Base-by-base conservation (phyloP, 2,797 vertebrate species). In the Hoplostethus atlanticus region DNA sequence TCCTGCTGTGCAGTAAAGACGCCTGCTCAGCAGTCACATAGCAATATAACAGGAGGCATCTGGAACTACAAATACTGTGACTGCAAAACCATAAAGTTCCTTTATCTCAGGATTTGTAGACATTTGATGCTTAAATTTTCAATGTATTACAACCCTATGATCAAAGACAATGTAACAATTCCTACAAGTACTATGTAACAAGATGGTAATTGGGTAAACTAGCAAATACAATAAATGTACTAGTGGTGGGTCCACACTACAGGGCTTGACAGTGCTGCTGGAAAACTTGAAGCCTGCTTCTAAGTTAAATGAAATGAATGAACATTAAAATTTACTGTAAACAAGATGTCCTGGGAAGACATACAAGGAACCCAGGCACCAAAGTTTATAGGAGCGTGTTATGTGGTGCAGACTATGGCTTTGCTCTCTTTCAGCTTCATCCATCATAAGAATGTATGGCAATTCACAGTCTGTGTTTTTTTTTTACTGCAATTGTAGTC, bases 281-380 rank as follows among this genome's bases (percentile, higher is more conserved):
- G 42, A 44, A 44, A 9, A 44, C 13, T 44, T 44, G 0, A 34
- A 11, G 64, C 16, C 30, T 16, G 12, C 31, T 59, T 58, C 63
- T 34, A 16, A 76, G 17, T 42, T 65, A 16, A 60, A 52, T 63
- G 6, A 71, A 73, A 80, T 40, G 42, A 28, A 28, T 28, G 28
- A 28, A 3, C 28, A 30, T 54, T 61, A 6, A 36, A 36, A 36
- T 36, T 36, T 7, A 36, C 34, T 36, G 34, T 36, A 6, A 36
- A 8, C 7, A 8, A 36, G 34, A 36, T 6, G 34, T 36, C 34
- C 34, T 8, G 34, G 38, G 10, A 25, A 58, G 38, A 58, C 8
- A 15, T 16, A 44, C 28, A 34, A 36, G 34, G 34, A 36, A 36
- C 5, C 6, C 7, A 58, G 38, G 34, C 13, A 34, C 4, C 3